These are phyloP conservation scores for Gambusia affinis DNA, from an alignment of 2,113 vertebrate species.

Conservation along the genomic window DNA sequence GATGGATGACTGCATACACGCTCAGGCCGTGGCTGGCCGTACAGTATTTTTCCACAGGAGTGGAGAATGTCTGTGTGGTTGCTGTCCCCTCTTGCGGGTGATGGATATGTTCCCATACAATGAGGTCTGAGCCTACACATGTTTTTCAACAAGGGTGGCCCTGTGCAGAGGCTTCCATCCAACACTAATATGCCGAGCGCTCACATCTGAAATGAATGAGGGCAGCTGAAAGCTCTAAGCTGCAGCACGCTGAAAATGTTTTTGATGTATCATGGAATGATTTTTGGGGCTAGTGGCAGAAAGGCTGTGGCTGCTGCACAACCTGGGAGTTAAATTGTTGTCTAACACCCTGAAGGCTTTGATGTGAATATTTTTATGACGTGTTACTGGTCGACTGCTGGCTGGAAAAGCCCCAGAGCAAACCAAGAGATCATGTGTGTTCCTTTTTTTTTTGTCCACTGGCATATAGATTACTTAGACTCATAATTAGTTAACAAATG, in stretches of 20 bases:
- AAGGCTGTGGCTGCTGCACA: background rate
- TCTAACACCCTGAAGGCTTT: background rate
- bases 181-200: constrained; percentile 28
- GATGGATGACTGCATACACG: constrained; percentile 8
- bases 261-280: constrained; percentile 32
- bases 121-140: constrained; percentile 67
- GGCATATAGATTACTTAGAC: background rate
- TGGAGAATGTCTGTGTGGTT: constrained; percentile 56
- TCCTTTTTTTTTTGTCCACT: background rate
- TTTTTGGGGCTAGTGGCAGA: constrained; percentile 15
- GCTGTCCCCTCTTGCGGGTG: constrained; percentile 55
- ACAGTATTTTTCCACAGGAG: constrained; percentile 65
- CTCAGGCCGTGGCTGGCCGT: constrained; percentile 43
- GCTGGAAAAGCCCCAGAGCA: background rate
- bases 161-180: constrained; percentile 33
- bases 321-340: constrained; percentile 12
- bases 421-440: background rate
- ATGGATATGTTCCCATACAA: constrained; percentile 64
- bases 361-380: constrained; percentile 22
- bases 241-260: constrained; percentile 27
- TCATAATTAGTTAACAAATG: background rate
- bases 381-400: background rate
- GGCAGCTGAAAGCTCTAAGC: constrained; percentile 48
- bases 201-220: constrained; percentile 50
- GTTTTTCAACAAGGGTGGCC: constrained; percentile 69